Evolutionary conservation across 2,113 vertebrate species (phyloP).

Genomic region (Brachirus orientalis): DNA sequence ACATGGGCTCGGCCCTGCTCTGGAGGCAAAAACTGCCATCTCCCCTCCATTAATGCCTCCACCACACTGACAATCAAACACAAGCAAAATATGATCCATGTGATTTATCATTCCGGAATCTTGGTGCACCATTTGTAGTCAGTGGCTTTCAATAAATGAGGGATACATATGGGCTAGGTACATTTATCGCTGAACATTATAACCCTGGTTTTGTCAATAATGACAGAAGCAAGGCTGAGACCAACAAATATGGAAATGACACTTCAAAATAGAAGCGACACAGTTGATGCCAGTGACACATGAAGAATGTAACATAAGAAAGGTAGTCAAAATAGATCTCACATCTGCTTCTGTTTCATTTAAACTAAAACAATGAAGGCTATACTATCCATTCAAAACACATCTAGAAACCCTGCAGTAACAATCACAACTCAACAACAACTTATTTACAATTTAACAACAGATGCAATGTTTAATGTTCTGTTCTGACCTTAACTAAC

Average conservation of each 20-base stretch:
- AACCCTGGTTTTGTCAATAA: neutral
- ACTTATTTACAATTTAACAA: too few species aligned
- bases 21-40: slow-evolving; percentile 93
- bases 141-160: neutral
- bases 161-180: neutral
- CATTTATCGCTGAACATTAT: neutral
- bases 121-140: neutral
- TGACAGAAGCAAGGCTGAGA: slow-evolving; percentile 2
- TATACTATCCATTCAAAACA: slow-evolving; percentile 35
- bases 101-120: slow-evolving; percentile 14
- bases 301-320: slow-evolving; percentile 29
- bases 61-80: slow-evolving; percentile 83
- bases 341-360: slow-evolving; percentile 24
- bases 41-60: slow-evolving; percentile 90
- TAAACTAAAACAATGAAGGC: slow-evolving; percentile 38
- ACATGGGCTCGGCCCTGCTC: slow-evolving; percentile 89
- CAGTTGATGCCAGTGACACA: slow-evolving; percentile 22
- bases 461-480: too few species aligned
- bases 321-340: slow-evolving; percentile 30
- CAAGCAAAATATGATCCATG: slow-evolving; percentile 35
- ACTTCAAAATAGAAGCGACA: slow-evolving; percentile 15
- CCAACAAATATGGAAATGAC: slow-evolving; percentile 2
- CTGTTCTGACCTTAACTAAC: too few species aligned
- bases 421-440: too few species aligned
- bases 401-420: neutral